Percentiles rank a stretch among this genome's conserved stretches.
Conservation (phyloP, 2,888 invertebrate genomes). For the Drosophila prolongata region DNA sequence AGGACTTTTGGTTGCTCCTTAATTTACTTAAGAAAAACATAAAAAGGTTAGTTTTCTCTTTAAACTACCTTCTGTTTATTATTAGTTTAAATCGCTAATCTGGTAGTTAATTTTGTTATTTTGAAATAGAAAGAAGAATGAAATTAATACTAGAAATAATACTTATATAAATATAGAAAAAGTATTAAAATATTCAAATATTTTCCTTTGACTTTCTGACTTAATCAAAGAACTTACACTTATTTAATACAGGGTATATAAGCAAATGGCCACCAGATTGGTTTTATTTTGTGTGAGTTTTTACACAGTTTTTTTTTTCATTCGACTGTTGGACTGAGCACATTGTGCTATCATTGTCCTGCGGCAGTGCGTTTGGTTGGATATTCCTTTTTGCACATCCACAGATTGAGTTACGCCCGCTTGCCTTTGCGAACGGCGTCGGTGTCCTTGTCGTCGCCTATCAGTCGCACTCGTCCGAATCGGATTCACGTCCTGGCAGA, state of each 20-base stretch:
- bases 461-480: conserved; percentile 48
- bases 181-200: too few relatives aligned
- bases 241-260: conserved; percentile 32
- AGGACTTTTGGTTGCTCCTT: neutral
- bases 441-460: conserved; percentile 47
- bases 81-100: too few relatives aligned
- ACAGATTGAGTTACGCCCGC: conserved; percentile 68
- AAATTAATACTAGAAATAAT: too few relatives aligned
- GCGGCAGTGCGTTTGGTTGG: conserved; percentile 49
- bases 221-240: neutral
- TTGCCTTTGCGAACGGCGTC: conserved; percentile 42
- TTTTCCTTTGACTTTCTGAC: neutral
- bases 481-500: conserved; percentile 19
- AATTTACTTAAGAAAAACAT: too few relatives aligned
- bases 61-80: too few relatives aligned
- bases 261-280: conserved; percentile 34
- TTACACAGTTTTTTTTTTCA: conserved; percentile 8
- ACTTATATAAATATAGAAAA: too few relatives aligned
- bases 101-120: too few relatives aligned
- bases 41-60: too few relatives aligned
- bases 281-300: conserved; percentile 31
- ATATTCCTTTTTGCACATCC: conserved; percentile 55
- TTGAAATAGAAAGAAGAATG: too few relatives aligned
- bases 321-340: conserved; percentile 5
- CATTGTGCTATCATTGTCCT: conserved; percentile 53